Conservation (phyloP, 2,797 vertebrate genomes). For the Chiroxiphia lanceolata region DNA sequence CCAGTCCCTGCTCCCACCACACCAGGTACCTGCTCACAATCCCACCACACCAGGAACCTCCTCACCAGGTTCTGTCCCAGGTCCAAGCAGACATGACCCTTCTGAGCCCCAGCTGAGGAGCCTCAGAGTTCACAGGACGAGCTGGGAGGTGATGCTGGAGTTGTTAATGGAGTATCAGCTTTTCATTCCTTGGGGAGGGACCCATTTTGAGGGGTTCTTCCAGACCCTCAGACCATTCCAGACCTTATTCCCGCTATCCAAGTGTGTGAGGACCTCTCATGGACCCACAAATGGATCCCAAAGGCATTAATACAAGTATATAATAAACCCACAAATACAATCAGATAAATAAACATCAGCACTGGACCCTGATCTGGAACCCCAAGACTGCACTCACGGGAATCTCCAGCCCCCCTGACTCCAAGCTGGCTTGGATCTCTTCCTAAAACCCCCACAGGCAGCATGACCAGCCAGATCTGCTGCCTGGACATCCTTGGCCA, state of each 20-base stretch:
- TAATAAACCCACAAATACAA: neutral
- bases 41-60: neutral
- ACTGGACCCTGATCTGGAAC: neutral
- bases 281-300: neutral
- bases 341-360: neutral
- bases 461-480: accelerated
- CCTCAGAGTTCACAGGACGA: neutral
- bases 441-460: neutral
- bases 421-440: neutral
- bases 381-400: neutral
- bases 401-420: neutral
- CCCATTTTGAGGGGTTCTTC: neutral
- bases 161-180: neutral
- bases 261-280: neutral
- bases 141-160: neutral
- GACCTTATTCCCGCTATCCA: neutral
- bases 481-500: neutral
- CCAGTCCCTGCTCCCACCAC: neutral
- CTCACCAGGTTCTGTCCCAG: neutral
- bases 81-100: neutral
- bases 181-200: neutral
- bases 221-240: too few species aligned
- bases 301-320: neutral
- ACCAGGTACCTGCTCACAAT: neutral
- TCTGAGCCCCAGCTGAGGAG: neutral